Evolutionary conservation across 2,113 vertebrate species (phyloP).

Genomic region (Petrocephalus microphthalmus): DNA sequence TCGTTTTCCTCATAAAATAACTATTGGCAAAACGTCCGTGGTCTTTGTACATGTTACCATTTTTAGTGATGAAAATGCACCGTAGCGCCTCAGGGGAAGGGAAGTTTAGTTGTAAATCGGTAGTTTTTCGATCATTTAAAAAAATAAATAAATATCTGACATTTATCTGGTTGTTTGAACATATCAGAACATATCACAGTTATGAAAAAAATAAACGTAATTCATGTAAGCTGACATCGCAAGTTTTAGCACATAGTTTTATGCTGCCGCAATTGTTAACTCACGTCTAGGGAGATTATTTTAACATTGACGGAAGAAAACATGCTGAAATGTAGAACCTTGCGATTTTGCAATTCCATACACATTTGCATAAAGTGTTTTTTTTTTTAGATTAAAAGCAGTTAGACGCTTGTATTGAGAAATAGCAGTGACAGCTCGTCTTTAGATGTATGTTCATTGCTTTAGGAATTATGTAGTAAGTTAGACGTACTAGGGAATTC

Average conservation of each 20-base stretch:
- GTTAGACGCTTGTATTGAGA: background rate
- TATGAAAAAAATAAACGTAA: background rate
- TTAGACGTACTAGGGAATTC: background rate
- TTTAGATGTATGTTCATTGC: background rate
- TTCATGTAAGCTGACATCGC: background rate
- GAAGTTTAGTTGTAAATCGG: background rate
- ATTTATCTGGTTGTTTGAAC: background rate
- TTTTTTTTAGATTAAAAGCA: background rate
- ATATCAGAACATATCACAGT: background rate
- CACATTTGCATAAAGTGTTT: background rate
- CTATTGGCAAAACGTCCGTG: background rate
- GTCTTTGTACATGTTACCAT: background rate
- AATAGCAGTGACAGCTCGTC: background rate
- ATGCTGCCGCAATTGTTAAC: background rate
- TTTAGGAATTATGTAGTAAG: background rate
- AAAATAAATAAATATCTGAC: background rate
- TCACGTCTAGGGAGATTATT: background rate
- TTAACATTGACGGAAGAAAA: background rate
- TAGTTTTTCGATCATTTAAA: background rate
- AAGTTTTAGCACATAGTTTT: background rate
- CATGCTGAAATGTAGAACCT: background rate
- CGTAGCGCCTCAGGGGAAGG: background rate
- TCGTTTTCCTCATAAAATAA: background rate
- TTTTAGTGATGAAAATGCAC: background rate
- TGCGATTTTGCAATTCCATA: background rate